Percentiles rank a stretch among this genome's conserved stretches.
These are phyloP conservation scores for Phenganax stokvisi DNA, from an alignment of 92 coral and sea anemone genomes.

Conservation along the genomic window DNA sequence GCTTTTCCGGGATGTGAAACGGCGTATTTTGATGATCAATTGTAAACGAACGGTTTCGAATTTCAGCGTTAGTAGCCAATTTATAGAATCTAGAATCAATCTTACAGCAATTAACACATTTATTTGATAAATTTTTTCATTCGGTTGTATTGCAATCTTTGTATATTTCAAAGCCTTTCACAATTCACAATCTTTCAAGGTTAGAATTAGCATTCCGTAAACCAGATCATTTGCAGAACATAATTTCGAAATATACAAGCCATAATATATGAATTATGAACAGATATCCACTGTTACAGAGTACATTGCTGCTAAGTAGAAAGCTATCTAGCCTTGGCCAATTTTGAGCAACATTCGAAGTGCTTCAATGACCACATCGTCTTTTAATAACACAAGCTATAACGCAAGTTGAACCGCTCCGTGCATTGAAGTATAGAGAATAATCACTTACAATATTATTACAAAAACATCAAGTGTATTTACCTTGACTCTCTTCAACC, in stretches of 20 bases:
- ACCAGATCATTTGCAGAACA: background rate
- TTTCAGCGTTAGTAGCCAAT: slow-evolving; percentile 11
- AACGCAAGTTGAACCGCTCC: background rate
- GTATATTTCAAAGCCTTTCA: too few species aligned
- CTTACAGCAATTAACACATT: too few species aligned
- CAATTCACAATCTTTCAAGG: background rate
- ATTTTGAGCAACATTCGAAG: background rate
- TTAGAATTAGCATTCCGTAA: background rate
- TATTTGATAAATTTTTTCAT: too few species aligned
- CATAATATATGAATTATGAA: too few species aligned
- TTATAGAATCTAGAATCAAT: background rate
- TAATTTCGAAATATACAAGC: too few species aligned
- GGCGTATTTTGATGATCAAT: slow-evolving; percentile 22
- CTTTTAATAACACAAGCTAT: background rate
- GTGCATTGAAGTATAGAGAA: background rate
- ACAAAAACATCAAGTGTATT: background rate
- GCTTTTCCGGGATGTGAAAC: slow-evolving; percentile 19
- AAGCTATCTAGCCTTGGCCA: background rate
- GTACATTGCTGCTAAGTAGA: background rate
- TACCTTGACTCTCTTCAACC: slow-evolving; percentile 78
- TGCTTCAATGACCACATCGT: background rate
- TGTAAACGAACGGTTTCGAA: slow-evolving; percentile 12
- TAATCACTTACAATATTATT: background rate
- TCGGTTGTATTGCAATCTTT: too few species aligned
- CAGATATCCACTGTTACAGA: background rate